Base-by-base conservation (phyloP, 2,797 vertebrate species). In the Coregonus ussuriensis region DNA sequence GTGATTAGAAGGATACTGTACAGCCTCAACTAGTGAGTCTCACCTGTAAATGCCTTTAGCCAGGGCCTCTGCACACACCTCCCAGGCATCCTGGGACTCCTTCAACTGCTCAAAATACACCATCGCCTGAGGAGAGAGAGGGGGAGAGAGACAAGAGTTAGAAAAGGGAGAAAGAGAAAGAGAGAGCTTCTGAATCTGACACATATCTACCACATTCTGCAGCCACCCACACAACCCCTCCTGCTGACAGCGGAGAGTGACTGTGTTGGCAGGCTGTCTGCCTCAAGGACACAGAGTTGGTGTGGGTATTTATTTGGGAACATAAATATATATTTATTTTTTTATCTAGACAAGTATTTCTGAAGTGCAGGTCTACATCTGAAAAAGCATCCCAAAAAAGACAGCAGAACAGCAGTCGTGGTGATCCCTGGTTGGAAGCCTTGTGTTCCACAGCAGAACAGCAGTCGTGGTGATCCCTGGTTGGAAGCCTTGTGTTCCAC, bases 21-120 rank as follows among this genome's bases (percentile, higher is more conserved):
- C 31, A 0, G 18, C 1, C 56, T 73, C 29, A 29, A 6, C 6
- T 66, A 13, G 14, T 31, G n/a, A 13, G 11, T 73, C 87, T 93
- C 93, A 99, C 98, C 93, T 97, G 92, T 99, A 99, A 79, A 98
- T 89, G 37, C 95, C 95, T 92, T 98, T 96, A 76, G 95, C 95
- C 76, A 99, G 91, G 0, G 97, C 97, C 91, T 97, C 96, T n/a
- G 97, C 97, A 71, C 98, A 99, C 74, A 97, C 96, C 88, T 98
- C 97, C 98, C 98, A 99, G 81, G 95, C 97, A 76, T 98, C 96
- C 86, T 95, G 97, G 83, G 98, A 99, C 88, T 97, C 94, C 91
- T 99, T 99, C 84, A 99, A 93, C 89, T 99, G 97, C 88, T 99
- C 97, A 84, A 99, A 99, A 91, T 99, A 99, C 2, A 93, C 97